Conservation (phyloP, 2,888 invertebrate species). For the Agriopis marginaria region DNA sequence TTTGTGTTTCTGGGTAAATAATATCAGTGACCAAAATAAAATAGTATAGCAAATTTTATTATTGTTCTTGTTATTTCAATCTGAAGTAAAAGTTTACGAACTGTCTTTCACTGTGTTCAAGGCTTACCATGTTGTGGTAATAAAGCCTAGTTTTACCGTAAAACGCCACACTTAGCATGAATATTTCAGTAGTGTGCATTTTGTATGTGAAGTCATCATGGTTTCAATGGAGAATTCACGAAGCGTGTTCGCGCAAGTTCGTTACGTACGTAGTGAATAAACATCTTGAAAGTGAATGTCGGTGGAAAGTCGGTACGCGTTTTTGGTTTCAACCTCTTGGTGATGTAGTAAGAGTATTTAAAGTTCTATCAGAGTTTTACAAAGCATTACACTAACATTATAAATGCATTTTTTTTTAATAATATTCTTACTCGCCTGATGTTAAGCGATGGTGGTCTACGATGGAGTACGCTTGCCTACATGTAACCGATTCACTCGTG, state of each 20-base stretch:
- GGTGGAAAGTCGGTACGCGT: neutral
- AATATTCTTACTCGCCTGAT: too few relatives aligned
- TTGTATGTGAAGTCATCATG: slow-evolving; percentile 44
- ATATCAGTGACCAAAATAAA: too few relatives aligned
- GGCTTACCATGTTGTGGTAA: slow-evolving; percentile 62
- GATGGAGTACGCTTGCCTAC: too few relatives aligned
- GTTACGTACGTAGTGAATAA: slow-evolving; percentile 25
- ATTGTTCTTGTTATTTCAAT: too few relatives aligned
- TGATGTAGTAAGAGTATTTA: neutral
- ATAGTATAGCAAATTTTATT: too few relatives aligned
- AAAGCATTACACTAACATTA: neutral
- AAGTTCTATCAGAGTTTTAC: neutral
- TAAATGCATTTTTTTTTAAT: too few relatives aligned
- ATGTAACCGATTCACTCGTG: too few relatives aligned
- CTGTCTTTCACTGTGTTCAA: slow-evolving; percentile 44
- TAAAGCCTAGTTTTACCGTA: slow-evolving; percentile 68
- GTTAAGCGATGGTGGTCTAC: too few relatives aligned
- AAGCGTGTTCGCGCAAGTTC: slow-evolving; percentile 34
- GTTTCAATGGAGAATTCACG: slow-evolving; percentile 39
- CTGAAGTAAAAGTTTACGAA: neutral
- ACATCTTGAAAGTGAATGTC: slow-evolving; percentile 32
- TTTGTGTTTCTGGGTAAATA: too few relatives aligned
- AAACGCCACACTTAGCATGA: slow-evolving; percentile 53
- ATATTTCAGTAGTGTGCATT: slow-evolving; percentile 45
- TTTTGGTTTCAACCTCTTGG: neutral